A percentile compares a stretch with the other conserved stretches of the same genome.
Evolutionary conservation across 2,888 invertebrate genomes (phyloP).

Genomic region (Carterocephalus palaemon): DNA sequence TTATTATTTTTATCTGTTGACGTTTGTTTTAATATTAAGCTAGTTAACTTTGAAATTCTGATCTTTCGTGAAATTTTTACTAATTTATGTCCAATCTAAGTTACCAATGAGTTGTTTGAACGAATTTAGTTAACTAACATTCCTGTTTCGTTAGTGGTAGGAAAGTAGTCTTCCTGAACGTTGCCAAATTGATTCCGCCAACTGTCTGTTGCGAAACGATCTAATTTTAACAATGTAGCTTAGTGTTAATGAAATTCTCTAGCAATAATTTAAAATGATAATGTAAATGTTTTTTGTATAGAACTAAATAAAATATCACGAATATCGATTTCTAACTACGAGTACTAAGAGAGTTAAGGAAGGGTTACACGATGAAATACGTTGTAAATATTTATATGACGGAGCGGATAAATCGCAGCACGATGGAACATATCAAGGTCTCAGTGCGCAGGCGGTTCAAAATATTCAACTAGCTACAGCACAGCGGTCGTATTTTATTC

Average conservation of each 20-base stretch:
- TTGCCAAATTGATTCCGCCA: slow-evolving; percentile 77
- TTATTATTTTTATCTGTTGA: slow-evolving; percentile 72
- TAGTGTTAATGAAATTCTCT: slow-evolving; percentile 75
- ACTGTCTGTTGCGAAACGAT: slow-evolving; percentile 72
- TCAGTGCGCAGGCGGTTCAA: slow-evolving; percentile 44
- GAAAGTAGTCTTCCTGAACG: slow-evolving; percentile 78
- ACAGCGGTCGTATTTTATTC: slow-evolving; percentile 29
- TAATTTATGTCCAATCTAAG: slow-evolving; percentile 64
- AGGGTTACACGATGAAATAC: slow-evolving; percentile 44
- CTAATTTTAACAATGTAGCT: slow-evolving; percentile 65
- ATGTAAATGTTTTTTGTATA: slow-evolving; percentile 78
- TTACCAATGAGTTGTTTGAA: slow-evolving; percentile 75
- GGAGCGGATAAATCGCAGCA: slow-evolving; percentile 44
- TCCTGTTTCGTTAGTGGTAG: slow-evolving; percentile 77
- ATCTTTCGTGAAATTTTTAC: slow-evolving; percentile 45
- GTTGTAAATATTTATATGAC: slow-evolving; percentile 58
- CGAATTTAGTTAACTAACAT: slow-evolving; percentile 77
- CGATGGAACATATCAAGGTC: slow-evolving; percentile 55
- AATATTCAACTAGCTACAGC: slow-evolving; percentile 40
- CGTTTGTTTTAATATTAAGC: slow-evolving; percentile 67
- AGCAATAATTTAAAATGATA: slow-evolving; percentile 73
- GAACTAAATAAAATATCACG: slow-evolving; percentile 59
- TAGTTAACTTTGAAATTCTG: slow-evolving; percentile 61
- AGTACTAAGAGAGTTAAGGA: slow-evolving; percentile 44
- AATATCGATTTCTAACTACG: slow-evolving; percentile 60